A percentile compares a stretch with the other conserved stretches of the same genome.
Evolutionary conservation across 2,113 vertebrate species (phyloP).

Genomic region (Charina bottae): DNA sequence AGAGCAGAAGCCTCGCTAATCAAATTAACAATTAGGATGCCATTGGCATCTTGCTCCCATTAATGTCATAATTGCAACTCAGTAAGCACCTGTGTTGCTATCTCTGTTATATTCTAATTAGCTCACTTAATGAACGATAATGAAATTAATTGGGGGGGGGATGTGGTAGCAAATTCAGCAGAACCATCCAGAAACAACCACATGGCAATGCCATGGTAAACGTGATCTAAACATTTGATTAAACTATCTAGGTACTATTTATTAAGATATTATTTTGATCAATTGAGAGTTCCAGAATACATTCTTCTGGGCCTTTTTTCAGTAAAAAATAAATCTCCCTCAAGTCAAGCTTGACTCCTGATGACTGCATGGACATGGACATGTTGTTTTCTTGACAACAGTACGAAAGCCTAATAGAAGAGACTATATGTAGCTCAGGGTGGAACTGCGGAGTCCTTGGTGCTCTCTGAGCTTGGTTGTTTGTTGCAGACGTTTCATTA

Average conservation of each 20-base stretch:
- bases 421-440: too few species aligned
- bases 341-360: background rate
- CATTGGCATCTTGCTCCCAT: conserved; percentile 22
- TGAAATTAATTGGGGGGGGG: conserved; percentile 62
- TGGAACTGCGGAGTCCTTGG: too few species aligned
- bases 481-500: too few species aligned
- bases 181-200: conserved; percentile 10
- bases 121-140: conserved; percentile 65
- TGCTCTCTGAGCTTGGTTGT: too few species aligned
- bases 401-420: too few species aligned
- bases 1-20: conserved; percentile 61
- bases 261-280: background rate
- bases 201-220: background rate
- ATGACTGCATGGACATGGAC: too few species aligned
- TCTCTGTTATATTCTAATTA: conserved; percentile 59
- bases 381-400: background rate
- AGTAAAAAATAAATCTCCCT: too few species aligned
- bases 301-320: too few species aligned
- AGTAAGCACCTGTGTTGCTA: conserved; percentile 55
- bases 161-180: background rate
- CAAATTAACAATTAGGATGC: conserved; percentile 50
- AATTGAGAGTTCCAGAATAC: background rate
- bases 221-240: background rate
- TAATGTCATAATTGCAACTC: conserved; percentile 59
- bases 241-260: background rate